Base-by-base conservation (phyloP, 2,888 invertebrate species). In the Nipponacmea schrenckii region DNA sequence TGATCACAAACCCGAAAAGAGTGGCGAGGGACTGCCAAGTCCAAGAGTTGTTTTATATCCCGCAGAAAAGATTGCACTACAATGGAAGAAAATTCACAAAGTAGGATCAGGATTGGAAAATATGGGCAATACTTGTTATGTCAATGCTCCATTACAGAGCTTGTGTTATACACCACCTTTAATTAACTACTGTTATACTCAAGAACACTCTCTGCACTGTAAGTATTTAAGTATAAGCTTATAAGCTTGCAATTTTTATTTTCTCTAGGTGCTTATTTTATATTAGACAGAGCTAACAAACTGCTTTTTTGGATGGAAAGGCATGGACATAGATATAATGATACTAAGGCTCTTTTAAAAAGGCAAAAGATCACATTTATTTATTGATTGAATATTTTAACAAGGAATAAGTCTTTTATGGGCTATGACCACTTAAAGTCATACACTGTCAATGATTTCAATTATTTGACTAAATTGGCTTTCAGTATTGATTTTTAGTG, bases 51-150 rank as follows among this genome's bases (percentile, higher is more conserved):
- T 94, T 67, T 90, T 97, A n/a, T 97, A 93, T 88, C 93, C 94
- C 12, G 90, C 94, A 71, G 94, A 95, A 78, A 93, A 93, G 81
- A 93, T 98, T 5, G 92, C 93, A 81, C 91, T 96, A 75, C 95
- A 96, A 17, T 97, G 97, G 96, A 72, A 71, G 20, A 77, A 75
- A 44, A 71, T 79, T 31, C 79, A 75, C 24, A 78, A 80, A 45
- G 81, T 83, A 45, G 97, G 97, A 31, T 93, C 95, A 69, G 98
- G 98, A 62, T 94, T 98, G 92, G 92, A 94, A 83, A 98, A 98
- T 91, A 93, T 96, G 87, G 97, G 97, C 74, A 98, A 98, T 90
- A 97, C 97, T n/a, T 98, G 98, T 90, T 98, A 98, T 90, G 91
- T 98, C 81, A 98, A 98, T 90, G 96, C 97, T 14, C 96, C 95